Evolutionary conservation across 1,140 invertebrate species (phyloP).

Genomic region (Drosophila simulans): DNA sequence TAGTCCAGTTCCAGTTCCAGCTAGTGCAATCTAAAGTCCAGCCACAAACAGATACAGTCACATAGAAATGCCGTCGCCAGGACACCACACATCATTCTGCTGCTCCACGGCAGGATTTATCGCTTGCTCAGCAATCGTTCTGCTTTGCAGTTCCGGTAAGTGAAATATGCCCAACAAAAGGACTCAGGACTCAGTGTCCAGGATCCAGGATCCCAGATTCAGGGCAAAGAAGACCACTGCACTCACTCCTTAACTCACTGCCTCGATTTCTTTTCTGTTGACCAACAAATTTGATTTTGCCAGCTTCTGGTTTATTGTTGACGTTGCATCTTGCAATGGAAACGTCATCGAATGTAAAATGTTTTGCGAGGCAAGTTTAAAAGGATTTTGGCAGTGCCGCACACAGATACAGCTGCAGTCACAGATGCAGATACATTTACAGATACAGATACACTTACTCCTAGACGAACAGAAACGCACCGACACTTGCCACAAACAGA

Average conservation of each 20-base stretch:
- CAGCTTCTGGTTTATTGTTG: constrained; percentile 64
- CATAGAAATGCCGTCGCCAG: constrained; percentile 64
- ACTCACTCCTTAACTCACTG: constrained; percentile 32
- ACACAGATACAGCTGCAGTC: constrained; percentile 11
- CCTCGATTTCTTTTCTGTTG: constrained; percentile 25
- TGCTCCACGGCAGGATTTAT: constrained; percentile 80
- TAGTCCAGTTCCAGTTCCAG: not conserved
- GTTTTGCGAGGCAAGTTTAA: constrained; percentile 70
- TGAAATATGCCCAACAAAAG: constrained; percentile 74
- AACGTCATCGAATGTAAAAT: constrained; percentile 81
- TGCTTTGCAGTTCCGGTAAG: constrained; percentile 84
- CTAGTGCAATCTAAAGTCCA: not conserved
- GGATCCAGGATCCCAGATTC: not conserved
- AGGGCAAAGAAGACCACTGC: not conserved
- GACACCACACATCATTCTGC: constrained; percentile 71
- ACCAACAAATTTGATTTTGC: constrained; percentile 25
- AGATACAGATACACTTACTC: constrained; percentile 10
- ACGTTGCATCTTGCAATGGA: constrained; percentile 81
- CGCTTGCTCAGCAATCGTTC: constrained; percentile 84
- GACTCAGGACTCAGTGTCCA: constrained; percentile 9
- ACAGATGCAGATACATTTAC: constrained; percentile 7
- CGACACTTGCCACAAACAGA: constrained; percentile 53
- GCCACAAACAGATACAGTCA: constrained; percentile 7
- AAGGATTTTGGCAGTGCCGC: constrained; percentile 49
- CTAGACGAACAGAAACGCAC: constrained; percentile 43